phyloP scores from a whole-genome alignment of 2,888 invertebrate species.

The Morpho helenor region DNA sequence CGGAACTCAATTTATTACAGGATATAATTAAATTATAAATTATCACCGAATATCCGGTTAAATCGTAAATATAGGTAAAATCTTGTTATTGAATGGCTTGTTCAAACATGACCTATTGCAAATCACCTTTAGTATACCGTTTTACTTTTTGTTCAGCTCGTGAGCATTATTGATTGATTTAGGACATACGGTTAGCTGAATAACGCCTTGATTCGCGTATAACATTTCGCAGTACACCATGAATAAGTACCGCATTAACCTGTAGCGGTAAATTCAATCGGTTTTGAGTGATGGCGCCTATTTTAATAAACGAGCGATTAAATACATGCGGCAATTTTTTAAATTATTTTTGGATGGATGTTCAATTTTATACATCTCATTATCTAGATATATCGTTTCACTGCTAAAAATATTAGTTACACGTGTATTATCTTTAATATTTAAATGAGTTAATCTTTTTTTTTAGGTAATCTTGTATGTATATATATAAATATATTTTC shows the following conservation, averaged over 20 bases:
- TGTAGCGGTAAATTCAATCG: slow-evolving; percentile 18
- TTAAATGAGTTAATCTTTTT: too few relatives aligned
- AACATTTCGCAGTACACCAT: slow-evolving; percentile 1
- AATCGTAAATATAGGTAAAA: neutral
- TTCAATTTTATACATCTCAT: too few relatives aligned
- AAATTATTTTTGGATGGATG: neutral
- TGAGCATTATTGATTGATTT: slow-evolving; percentile 25
- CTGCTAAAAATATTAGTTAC: too few relatives aligned
- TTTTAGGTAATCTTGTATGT: too few relatives aligned
- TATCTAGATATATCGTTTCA: too few relatives aligned
- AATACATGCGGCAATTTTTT: neutral
- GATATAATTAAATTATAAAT: too few relatives aligned
- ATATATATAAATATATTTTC: too few relatives aligned
- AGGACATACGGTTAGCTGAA: slow-evolving; percentile 24
- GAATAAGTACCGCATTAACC: slow-evolving; percentile 8
- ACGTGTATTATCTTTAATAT: too few relatives aligned
- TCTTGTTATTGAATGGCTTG: neutral
- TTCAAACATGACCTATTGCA: slow-evolving; percentile 8
- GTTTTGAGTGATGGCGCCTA: slow-evolving; percentile 9
- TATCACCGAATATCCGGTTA: too few relatives aligned
- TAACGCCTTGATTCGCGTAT: slow-evolving; percentile 20
- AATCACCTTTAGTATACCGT: slow-evolving; percentile 21
- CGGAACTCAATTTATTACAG: too few relatives aligned
- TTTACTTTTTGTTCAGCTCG: slow-evolving; percentile 19
- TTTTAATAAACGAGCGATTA: slow-evolving; percentile 6